Base-by-base conservation (phyloP, 2,797 vertebrate genomes). In the Scleropages formosus region DNA sequence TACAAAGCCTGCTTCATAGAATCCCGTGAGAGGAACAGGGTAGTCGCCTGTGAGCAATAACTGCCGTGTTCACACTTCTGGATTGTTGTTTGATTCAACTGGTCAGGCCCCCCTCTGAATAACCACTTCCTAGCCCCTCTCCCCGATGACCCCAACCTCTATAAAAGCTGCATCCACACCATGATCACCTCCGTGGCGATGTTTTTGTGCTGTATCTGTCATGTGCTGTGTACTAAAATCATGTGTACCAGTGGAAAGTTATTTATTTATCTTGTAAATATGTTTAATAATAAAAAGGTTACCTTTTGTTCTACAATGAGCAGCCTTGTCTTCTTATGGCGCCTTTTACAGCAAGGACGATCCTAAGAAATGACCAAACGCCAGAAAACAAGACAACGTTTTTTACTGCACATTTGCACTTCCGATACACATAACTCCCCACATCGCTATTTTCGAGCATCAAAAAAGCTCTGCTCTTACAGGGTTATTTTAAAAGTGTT, bases 201-300 rank as follows among this genome's bases (percentile, higher is more conserved):
- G 66, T 75, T 58, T 39, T 73, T 49, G 63, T 75, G 77, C 66
- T 75, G 59, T 71, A 71, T 51, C 65, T 71, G 66, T 74, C 56
- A 31, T 60, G 65, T 78, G 72, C 72, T 69, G 77, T 78, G 77
- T 31, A 78, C 64, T 78, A 74, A 44, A 74, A 69, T 72, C 77
- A 74, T 44, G 72, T 78, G 72, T 74, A 74, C 39, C 64, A 18
- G 71, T 74, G 64, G 69, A 39, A 73, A 74, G 62, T 73, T 59
- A 56, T 73, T 66, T 59, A 73, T 77, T 77, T 67, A 73, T 68
- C 74, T 60, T 78, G 77, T 78, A 78, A 67, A 78, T 78, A 78
- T 74, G 77, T 78, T 78, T 74, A 78, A 78, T 78, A 78, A 78
- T 76, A 76, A 76, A 75, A 75, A 59, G 66, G 73, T 9, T 78